Evolutionary conservation across 2,888 invertebrate genomes (phyloP), one percentile per base, ranked within the genome.

Genomic region (Volucella bombylans): DNA sequence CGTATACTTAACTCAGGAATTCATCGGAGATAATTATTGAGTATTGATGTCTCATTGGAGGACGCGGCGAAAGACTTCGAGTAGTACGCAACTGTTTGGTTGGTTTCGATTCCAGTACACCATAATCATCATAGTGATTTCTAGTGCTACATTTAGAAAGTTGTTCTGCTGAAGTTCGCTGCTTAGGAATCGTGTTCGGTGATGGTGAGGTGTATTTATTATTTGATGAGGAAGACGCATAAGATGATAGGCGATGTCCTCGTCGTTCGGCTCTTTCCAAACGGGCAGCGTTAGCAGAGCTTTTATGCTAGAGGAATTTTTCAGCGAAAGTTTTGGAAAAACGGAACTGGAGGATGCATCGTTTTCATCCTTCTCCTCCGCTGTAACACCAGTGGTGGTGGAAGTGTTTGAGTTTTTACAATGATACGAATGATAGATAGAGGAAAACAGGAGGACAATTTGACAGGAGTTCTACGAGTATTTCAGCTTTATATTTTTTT

Each of bases 301-400:
- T 72, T 78, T 86, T 86, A 59, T 88, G 87, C 91, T 91, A 91
- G 88, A 91, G 91, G 88, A 91, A 90, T 87, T 91, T 91, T 88
- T 91, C 91, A 67, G 90, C 89, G 61, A 90, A 87, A 80, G 90
- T 88, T 90, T 91, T 82, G 89, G 89, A 43, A 90, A 92, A 87
- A 93, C 93, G 88, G 94, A 94, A 92, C 94, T 94, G 90, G 94
- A 92, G 88, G 93, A 93, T n/a, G n/a, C n/a, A n/a, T n/a, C n/a
- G n/a, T n/a, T n/a, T n/a, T n/a, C n/a, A n/a, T n/a, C n/a, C 1
- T 18, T 18, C 18, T 18, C 1, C 18, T 18, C 18, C 18, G 1
- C 18, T 18, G 18, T 18, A 18, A 18, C 18, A 18, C 18, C 1
- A 18, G 18, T 1, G 18, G 18, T 18, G 1, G 18, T 18, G 18